Conservation (phyloP, 2,113 vertebrate species). For the Isichthys henryi region DNA sequence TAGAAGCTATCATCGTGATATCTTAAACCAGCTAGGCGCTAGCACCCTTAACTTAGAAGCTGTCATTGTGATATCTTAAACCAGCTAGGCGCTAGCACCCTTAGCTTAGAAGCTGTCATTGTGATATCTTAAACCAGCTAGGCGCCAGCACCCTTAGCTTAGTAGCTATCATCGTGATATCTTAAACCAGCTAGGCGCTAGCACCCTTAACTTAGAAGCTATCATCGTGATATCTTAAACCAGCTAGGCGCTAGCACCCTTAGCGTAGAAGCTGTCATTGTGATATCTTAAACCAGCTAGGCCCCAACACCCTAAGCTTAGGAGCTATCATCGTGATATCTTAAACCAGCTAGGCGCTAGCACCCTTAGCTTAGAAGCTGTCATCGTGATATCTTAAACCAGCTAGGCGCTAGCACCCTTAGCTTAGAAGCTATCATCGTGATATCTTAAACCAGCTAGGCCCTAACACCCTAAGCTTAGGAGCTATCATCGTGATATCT, state of each 20-base stretch:
- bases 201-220: neutral
- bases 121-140: neutral
- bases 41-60: no score
- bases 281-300: neutral
- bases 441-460: neutral
- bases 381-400: neutral
- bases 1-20: no score
- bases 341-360: neutral
- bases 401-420: neutral
- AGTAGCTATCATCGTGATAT: neutral
- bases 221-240: no score
- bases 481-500: neutral
- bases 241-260: no score
- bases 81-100: no score
- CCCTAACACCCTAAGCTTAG: neutral
- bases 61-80: no score
- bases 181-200: neutral
- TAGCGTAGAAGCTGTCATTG: no score
- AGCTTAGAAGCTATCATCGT: neutral
- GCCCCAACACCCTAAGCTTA: neutral
- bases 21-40: no score
- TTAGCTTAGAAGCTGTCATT: no score
- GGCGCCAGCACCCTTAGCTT: neutral
- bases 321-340: neutral
- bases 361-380: neutral